phyloP scores from a whole-genome alignment of 1,140 invertebrate genomes.

The Lutraria rhynchaena region DNA sequence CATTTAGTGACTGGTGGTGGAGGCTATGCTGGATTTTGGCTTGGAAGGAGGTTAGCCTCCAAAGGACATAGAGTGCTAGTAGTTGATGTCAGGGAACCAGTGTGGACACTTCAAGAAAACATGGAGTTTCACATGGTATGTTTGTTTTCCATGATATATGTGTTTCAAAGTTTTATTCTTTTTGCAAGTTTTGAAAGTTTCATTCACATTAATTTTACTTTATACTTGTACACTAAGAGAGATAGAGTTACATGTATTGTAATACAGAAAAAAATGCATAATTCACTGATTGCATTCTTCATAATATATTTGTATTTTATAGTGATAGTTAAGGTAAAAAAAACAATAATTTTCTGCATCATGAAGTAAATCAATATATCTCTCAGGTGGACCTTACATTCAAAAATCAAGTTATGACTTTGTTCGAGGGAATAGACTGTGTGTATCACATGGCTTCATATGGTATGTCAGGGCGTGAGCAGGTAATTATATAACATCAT shows the following conservation, averaged over 20 bases:
- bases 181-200: no score
- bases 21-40: slow-evolving; percentile 81
- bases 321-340: no score
- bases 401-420: slow-evolving; percentile 59
- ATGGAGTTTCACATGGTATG: slow-evolving; percentile 76
- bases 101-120: slow-evolving; percentile 66
- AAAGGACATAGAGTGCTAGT: slow-evolving; percentile 77
- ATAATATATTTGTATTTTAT: no score
- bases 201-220: no score
- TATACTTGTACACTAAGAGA: no score
- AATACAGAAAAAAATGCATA: no score
- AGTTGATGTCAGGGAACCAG: slow-evolving; percentile 78
- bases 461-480: slow-evolving; percentile 83
- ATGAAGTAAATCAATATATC: no score
- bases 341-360: no score
- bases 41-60: slow-evolving; percentile 75
- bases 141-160: no score
- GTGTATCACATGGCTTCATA: slow-evolving; percentile 83
- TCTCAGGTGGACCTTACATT: slow-evolving; percentile 77
- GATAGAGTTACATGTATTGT: no score
- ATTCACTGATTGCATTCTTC: no score
- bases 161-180: no score
- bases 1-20: slow-evolving; percentile 81
- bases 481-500: slow-evolving; percentile 73
- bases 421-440: slow-evolving; percentile 76